Percentiles rank a stretch among this genome's conserved stretches.
phyloP scores from a whole-genome alignment of 1,140 invertebrate species.

The Aleiodes sp. region DNA sequence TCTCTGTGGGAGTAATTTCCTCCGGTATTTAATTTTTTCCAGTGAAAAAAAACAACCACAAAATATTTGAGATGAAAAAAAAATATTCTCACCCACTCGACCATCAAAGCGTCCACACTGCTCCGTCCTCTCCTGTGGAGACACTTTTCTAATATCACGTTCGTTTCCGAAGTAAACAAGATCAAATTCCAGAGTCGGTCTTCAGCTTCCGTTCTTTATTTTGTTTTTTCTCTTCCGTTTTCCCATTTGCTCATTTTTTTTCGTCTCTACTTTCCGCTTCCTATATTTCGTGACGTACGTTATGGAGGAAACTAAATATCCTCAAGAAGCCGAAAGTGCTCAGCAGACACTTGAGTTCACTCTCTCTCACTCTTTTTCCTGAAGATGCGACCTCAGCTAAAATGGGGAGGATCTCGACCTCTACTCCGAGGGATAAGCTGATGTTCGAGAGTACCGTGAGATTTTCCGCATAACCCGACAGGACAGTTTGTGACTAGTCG shows the following conservation, averaged over 20 bases:
- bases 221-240: neutral
- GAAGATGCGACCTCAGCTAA: neutral
- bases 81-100: neutral
- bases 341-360: neutral
- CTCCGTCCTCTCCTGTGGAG: neutral
- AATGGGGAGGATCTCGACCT: slow-evolving; percentile 23
- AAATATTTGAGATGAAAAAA: neutral
- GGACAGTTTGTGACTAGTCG: neutral
- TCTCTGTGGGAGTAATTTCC: too few species aligned
- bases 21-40: too few species aligned
- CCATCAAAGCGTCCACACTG: neutral
- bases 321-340: neutral
- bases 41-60: too few species aligned
- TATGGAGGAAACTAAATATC: slow-evolving; percentile 21
- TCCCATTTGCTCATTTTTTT: too few species aligned
- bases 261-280: neutral
- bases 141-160: neutral
- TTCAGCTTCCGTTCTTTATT: neutral
- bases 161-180: neutral
- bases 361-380: neutral
- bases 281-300: neutral
- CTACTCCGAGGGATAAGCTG: slow-evolving; percentile 4
- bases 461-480: neutral
- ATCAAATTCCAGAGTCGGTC: neutral
- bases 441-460: slow-evolving; percentile 1